Evolutionary conservation across 2,113 vertebrate genomes (phyloP).

Genomic region (Semicossyphus pulcher): DNA sequence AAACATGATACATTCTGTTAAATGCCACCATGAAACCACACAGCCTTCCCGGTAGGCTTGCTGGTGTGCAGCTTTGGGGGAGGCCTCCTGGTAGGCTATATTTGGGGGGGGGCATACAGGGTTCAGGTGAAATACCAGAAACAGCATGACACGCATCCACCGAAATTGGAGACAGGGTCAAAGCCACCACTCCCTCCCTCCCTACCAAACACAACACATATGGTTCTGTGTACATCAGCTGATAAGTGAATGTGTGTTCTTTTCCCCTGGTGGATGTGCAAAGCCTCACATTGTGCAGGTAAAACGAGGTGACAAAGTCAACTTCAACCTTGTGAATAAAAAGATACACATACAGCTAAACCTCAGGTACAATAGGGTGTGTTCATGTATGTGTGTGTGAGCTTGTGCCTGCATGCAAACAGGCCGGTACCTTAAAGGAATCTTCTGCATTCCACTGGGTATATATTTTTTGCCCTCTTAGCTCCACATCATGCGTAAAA

Average conservation of each 20-base stretch:
- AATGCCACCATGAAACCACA: conserved; percentile 42
- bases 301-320: neutral
- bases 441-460: neutral
- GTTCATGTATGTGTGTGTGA: neutral
- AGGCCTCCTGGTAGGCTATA: conserved; percentile 35
- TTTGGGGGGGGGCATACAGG: conserved; percentile 35
- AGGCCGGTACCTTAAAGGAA: neutral
- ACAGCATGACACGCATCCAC: conserved; percentile 36
- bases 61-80: conserved; percentile 2
- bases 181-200: conserved; percentile 9
- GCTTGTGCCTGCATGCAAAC: neutral
- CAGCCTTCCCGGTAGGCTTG: neutral
- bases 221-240: conserved; percentile 32
- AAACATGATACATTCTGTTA: conserved; percentile 37
- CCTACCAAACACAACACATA: conserved; percentile 44
- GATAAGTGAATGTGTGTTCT: conserved; percentile 26
- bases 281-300: neutral
- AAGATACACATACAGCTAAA: neutral
- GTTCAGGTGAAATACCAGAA: conserved; percentile 68
- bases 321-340: neutral
- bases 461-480: neutral
- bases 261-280: neutral
- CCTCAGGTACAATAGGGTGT: neutral
- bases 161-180: conserved; percentile 54
- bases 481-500: neutral